These are phyloP conservation scores for Leptothorax acervorum DNA, from an alignment of 2,888 invertebrate species.

Conservation along the genomic window DNA sequence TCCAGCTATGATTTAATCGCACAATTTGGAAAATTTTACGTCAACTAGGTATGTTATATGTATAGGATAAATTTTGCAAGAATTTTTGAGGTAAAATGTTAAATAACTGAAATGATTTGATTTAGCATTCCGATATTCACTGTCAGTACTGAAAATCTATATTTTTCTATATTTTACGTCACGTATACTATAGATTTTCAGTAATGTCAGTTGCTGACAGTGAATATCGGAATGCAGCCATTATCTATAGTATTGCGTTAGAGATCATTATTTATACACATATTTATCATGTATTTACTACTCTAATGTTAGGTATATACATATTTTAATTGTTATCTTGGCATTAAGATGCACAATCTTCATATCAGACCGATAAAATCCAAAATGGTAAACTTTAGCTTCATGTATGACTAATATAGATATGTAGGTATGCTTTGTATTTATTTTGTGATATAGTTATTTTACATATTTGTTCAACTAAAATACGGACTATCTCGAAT, in stretches of 20 bases:
- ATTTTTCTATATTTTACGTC: no score
- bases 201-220: no score
- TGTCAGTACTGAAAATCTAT: no score
- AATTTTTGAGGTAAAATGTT: not conserved
- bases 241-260: not conserved
- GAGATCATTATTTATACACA: not conserved
- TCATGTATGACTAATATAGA: no score
- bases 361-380: not conserved
- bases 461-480: not conserved
- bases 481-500: not conserved
- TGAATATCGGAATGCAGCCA: no score
- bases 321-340: not conserved
- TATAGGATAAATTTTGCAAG: not conserved
- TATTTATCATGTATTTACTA: not conserved
- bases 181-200: no score
- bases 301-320: not conserved
- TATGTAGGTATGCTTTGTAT: not conserved
- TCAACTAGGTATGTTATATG: no score
- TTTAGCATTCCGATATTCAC: not conserved
- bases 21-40: not conserved
- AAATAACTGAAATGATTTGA: not conserved
- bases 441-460: not conserved
- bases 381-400: not conserved
- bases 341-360: not conserved
- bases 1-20: not conserved